A percentile compares a stretch with the other conserved stretches of the same genome.
These are phyloP conservation scores for Hirtodrosophila trivittata DNA, from an alignment of 2,888 invertebrate genomes.

Conservation along the genomic window DNA sequence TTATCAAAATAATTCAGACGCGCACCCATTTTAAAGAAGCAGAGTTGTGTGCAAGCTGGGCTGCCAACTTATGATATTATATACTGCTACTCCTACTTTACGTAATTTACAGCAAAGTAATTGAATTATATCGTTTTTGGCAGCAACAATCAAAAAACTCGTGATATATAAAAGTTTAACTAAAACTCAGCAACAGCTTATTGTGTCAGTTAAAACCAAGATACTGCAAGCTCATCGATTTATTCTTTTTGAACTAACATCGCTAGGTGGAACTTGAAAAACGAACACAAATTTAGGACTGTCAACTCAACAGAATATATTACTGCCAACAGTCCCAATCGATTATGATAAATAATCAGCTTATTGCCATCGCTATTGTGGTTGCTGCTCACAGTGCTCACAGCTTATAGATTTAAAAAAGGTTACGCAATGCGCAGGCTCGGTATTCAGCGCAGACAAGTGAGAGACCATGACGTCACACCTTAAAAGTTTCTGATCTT, in stretches of 20 bases:
- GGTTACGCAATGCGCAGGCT: conserved; percentile 24
- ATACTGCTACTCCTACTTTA: not conserved
- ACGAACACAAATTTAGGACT: conserved; percentile 1
- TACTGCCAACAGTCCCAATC: not conserved
- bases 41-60: not conserved
- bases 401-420: conserved; percentile 11
- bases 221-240: not conserved
- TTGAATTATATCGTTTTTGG: no score
- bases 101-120: no score
- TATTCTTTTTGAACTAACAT: not conserved
- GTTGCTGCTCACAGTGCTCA: not conserved
- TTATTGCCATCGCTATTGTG: conserved; percentile 8
- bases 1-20: not conserved
- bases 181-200: no score
- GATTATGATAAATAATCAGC: not conserved
- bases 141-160: no score
- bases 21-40: conserved; percentile 50
- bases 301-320: conserved; percentile 1
- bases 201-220: no score
- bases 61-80: conserved; percentile 14
- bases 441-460: conserved; percentile 2
- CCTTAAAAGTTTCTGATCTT: not conserved
- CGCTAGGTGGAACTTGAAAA: not conserved
- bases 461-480: conserved; percentile 32
- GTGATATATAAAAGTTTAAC: no score